Evolutionary conservation across 2,113 vertebrate genomes (phyloP).

Genomic region (Crotalus tigris): DNA sequence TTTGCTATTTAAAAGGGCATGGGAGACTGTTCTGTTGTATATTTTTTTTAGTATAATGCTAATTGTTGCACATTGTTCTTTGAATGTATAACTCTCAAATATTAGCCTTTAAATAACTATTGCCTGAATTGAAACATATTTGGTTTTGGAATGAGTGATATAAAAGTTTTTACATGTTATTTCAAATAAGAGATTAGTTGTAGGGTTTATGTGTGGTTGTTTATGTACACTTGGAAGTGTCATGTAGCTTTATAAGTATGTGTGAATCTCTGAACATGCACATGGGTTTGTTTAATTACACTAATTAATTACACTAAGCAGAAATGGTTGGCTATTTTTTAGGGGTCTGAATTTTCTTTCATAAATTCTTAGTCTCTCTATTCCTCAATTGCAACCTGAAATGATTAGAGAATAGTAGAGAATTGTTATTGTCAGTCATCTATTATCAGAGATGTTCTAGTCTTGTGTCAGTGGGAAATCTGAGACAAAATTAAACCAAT

Average conservation of each 20-base stretch:
- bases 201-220: background rate
- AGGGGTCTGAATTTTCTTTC: too few species aligned
- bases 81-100: background rate
- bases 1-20: background rate
- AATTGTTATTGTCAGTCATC: background rate
- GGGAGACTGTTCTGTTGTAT: background rate
- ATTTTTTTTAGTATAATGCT: conserved; percentile 31
- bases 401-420: background rate
- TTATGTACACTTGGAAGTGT: background rate
- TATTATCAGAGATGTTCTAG: background rate
- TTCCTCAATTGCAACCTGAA: background rate
- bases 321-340: background rate
- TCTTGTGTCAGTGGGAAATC: background rate
- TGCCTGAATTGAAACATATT: background rate
- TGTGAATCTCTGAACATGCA: background rate
- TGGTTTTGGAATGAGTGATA: background rate
- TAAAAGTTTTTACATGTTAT: background rate
- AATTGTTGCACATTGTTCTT: background rate
- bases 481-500: background rate
- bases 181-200: background rate
- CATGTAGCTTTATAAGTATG: background rate
- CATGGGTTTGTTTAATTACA: background rate
- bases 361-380: background rate
- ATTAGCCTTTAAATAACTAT: background rate
- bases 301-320: background rate